phyloP scores from a whole-genome alignment of 1,140 invertebrate genomes.

The Aphaenogaster ashmeadi region DNA sequence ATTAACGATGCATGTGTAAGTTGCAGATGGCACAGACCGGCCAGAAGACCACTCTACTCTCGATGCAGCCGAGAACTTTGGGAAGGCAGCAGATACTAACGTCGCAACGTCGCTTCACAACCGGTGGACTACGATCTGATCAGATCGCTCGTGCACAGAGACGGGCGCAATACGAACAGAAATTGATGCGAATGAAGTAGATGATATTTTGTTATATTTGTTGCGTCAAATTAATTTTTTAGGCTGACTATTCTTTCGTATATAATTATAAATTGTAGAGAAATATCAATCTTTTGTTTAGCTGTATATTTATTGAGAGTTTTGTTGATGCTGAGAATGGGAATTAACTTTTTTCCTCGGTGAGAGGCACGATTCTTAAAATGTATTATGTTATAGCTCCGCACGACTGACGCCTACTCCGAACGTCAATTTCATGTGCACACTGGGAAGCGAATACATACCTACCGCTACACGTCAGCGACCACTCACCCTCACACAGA shows the following conservation, averaged over 20 bases:
- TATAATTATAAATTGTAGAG: neutral
- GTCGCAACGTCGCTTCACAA: conserved; percentile 80
- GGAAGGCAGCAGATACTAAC: conserved; percentile 81
- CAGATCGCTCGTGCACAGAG: conserved; percentile 84
- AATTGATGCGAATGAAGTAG: conserved; percentile 85
- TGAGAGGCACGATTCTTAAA: neutral
- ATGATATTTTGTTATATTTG: conserved; percentile 51
- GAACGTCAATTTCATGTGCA: conserved; percentile 82
- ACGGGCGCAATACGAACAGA: conserved; percentile 84
- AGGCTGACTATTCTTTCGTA: neutral
- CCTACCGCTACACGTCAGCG: conserved; percentile 70
- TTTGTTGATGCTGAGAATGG: neutral
- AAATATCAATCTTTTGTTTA: neutral
- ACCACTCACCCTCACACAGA: conserved; percentile 68
- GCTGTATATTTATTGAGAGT: neutral
- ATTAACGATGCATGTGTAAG: neutral
- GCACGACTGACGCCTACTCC: conserved; percentile 74
- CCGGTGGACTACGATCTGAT: conserved; percentile 83
- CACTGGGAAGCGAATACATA: conserved; percentile 75
- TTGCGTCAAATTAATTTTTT: neutral
- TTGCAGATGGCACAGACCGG: conserved; percentile 76
- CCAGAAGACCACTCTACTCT: conserved; percentile 71
- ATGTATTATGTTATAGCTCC: conserved; percentile 76
- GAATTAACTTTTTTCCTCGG: neutral
- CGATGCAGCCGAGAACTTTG: conserved; percentile 78